These are phyloP conservation scores for Panopea generosa DNA, from an alignment of 2,888 invertebrate genomes.

Conservation along the genomic window DNA sequence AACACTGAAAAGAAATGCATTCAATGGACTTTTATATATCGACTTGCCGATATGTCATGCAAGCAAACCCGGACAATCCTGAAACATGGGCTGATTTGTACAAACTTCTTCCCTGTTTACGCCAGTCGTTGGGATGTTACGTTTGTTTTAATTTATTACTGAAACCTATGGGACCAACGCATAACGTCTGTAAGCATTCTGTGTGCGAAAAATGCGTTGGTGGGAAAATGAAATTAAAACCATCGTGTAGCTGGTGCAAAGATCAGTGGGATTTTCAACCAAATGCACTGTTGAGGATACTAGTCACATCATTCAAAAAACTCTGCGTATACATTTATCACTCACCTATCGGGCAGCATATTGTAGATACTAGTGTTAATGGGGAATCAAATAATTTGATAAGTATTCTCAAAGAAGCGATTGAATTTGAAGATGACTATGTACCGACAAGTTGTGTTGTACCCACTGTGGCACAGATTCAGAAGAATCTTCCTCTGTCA, in stretches of 20 bases:
- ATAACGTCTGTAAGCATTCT: conserved; percentile 93
- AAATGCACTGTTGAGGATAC: conserved; percentile 92
- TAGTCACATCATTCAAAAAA: conserved; percentile 95
- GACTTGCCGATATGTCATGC: conserved; percentile 92
- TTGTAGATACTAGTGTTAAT: conserved; percentile 62
- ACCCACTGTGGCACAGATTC: no score
- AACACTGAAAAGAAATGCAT: conserved; percentile 88
- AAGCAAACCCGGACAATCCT: conserved; percentile 89
- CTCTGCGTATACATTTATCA: conserved; percentile 93
- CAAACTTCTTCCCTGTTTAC: conserved; percentile 92
- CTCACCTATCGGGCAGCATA: conserved; percentile 68
- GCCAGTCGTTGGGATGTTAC: conserved; percentile 94
- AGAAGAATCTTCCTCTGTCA: no score
- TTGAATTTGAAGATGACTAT: conserved; percentile 70
- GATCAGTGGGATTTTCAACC: conserved; percentile 93
- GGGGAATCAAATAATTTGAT: conserved; percentile 76
- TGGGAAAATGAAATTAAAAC: conserved; percentile 93
- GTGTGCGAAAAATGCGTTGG: conserved; percentile 94
- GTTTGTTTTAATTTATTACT: conserved; percentile 94
- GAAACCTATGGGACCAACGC: conserved; percentile 92
- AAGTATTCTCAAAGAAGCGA: conserved; percentile 77
- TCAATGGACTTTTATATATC: conserved; percentile 93
- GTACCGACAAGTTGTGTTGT: not conserved
- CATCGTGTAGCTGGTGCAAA: conserved; percentile 94
- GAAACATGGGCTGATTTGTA: conserved; percentile 93